Evolutionary conservation across 2,888 invertebrate species (phyloP).

Genomic region (Tiliacea citrago): DNA sequence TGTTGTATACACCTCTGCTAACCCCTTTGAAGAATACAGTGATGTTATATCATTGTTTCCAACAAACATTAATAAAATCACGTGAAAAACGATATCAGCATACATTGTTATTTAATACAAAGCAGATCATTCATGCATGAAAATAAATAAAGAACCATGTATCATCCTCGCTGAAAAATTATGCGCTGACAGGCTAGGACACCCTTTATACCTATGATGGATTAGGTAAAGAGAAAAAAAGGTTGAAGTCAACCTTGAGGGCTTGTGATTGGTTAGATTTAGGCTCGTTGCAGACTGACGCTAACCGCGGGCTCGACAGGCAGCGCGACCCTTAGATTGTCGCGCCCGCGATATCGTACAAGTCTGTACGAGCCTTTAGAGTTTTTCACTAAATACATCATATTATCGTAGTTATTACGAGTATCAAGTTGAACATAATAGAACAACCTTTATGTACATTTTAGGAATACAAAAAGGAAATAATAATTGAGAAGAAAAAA

Average conservation of each 20-base stretch:
- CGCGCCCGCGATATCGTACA: too few species aligned
- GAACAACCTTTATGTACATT: too few species aligned
- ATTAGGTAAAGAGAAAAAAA: constrained; percentile 41
- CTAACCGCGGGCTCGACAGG: too few species aligned
- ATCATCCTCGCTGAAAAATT: constrained; percentile 60
- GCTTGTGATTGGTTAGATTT: constrained; percentile 20
- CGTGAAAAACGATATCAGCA: constrained; percentile 14
- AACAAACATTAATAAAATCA: constrained; percentile 13
- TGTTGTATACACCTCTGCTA: neutral
- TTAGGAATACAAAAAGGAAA: too few species aligned
- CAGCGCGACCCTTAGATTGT: too few species aligned
- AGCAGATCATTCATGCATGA: constrained; percentile 47
- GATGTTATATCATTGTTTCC: constrained; percentile 4
- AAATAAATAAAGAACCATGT: constrained; percentile 49
- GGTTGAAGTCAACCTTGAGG: constrained; percentile 35
- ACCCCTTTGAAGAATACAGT: neutral
- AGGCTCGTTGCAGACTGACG: too few species aligned
- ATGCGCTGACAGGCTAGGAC: constrained; percentile 46
- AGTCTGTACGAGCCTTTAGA: too few species aligned
- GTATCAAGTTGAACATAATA: too few species aligned
- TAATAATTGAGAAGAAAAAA: too few species aligned
- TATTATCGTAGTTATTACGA: too few species aligned
- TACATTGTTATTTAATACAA: constrained; percentile 51
- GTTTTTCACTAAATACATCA: too few species aligned
- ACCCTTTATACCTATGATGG: constrained; percentile 56